Evolutionary conservation across 2,888 invertebrate species (phyloP).

Genomic region (Andrena trimmerana): DNA sequence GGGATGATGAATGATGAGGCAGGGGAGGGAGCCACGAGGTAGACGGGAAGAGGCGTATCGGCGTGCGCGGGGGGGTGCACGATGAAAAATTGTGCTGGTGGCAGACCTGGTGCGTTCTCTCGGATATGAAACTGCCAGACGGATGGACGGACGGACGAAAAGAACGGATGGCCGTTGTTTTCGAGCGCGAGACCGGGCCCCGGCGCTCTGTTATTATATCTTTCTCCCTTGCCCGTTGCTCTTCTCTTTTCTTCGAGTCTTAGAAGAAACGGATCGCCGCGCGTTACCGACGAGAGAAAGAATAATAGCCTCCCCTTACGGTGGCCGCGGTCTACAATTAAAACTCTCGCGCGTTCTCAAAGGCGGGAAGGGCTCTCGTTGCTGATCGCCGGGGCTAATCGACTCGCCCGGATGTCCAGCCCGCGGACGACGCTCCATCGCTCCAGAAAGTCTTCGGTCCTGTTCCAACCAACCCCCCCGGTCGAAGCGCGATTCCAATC

Average conservation of each 20-base stretch:
- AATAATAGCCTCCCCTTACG: conserved; percentile 83
- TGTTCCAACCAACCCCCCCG: neutral
- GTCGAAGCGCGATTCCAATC: neutral
- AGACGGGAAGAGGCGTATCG: conserved; percentile 55
- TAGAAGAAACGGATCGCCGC: conserved; percentile 69
- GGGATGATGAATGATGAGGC: conserved; percentile 74
- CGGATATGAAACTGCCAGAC: conserved; percentile 77
- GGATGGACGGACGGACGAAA: conserved; percentile 74
- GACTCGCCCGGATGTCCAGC: conserved; percentile 56
- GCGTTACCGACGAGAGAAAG: conserved; percentile 78
- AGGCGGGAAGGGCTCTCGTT: conserved; percentile 64
- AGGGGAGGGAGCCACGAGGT: conserved; percentile 30
- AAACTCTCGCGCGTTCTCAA: conserved; percentile 76
- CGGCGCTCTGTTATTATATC: conserved; percentile 84
- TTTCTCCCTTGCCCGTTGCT: conserved; percentile 64
- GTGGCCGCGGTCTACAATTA: conserved; percentile 79
- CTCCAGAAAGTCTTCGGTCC: neutral
- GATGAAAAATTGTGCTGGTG: conserved; percentile 80
- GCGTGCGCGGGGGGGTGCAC: conserved; percentile 39
- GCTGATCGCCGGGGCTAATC: conserved; percentile 65
- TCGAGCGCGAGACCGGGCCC: conserved; percentile 76
- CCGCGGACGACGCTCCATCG: neutral
- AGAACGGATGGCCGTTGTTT: conserved; percentile 80
- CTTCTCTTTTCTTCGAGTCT: conserved; percentile 69
- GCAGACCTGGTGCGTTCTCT: conserved; percentile 58